Base-by-base conservation (phyloP, 2,797 vertebrate species). In the Gymnothorax javanicus region DNA sequence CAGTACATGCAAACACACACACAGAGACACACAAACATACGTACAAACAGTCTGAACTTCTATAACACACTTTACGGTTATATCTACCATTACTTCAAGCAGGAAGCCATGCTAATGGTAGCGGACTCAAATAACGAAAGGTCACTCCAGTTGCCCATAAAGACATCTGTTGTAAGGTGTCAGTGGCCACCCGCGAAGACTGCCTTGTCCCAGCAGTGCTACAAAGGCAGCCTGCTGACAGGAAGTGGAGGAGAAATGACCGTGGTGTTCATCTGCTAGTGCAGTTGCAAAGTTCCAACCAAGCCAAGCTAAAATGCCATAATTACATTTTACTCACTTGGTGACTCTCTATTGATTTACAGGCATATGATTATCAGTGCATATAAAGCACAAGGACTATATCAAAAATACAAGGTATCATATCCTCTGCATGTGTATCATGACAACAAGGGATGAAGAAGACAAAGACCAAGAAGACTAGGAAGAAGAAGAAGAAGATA, bases 281-380 rank as follows among this genome's bases (percentile, higher is more conserved):
- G n/a, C 27, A 83, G n/a, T 15, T 83, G 58, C 57, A 83, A 43
- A 58, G 82, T 59, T 60, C 60, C 57, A 33, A 59, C 56, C 56
- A 58, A 83, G 54, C 56, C 82, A 17, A 33, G 58, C 56, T 58
- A 83, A 83, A 59, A 58, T 33, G 15, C 50, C 75, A 54, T 8
- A 20, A 50, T 79, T 52, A 79, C 17, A 79, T 54, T 50, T 77
- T 77, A 77, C 73, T 77, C 33, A 33, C 50, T 79, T 79, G n/a
- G n/a, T 79, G 75, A 79, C 17, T 54, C 50, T 23, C 75, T 50
- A 9, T 20, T 79, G 75, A 79, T 79, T 79, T 79, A 79, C 9
- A 23, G 50, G 17, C 43, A 23, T 56, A 79, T 79, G 20, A 54
- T 50, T 50, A 54, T 54, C 17, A 54, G 17, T 79, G 75, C 9